Percentiles rank a stretch among this genome's conserved stretches.
phyloP scores from a whole-genome alignment of 2,888 invertebrate genomes.

The Nemapogon koenigi region DNA sequence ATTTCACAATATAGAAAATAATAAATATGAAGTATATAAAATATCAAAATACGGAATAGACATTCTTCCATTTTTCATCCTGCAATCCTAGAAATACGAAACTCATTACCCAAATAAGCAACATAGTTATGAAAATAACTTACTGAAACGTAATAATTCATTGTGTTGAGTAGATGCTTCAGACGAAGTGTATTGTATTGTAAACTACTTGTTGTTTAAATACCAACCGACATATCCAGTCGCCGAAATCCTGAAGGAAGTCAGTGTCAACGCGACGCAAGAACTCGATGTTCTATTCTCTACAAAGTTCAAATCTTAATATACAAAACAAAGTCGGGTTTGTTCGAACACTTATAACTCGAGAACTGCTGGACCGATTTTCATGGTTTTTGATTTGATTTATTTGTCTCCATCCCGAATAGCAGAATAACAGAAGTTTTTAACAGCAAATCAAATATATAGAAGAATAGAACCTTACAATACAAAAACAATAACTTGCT shows the following conservation, averaged over 20 bases:
- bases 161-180: slow-evolving; percentile 28
- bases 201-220: neutral
- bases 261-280: no score
- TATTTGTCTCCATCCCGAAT: no score
- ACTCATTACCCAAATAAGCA: neutral
- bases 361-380: no score
- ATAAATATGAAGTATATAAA: no score
- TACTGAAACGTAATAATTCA: slow-evolving; percentile 49
- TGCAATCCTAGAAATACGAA: neutral
- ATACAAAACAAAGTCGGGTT: no score
- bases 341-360: no score
- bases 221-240: slow-evolving; percentile 2
- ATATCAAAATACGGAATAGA: neutral
- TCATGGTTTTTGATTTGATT: no score
- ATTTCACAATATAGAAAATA: no score
- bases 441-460: no score
- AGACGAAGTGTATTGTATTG: slow-evolving; percentile 36
- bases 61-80: neutral
- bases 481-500: no score
- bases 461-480: no score
- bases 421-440: no score
- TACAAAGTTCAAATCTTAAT: neutral
- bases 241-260: slow-evolving; percentile 16
- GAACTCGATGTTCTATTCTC: neutral
- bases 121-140: slow-evolving; percentile 24